Conservation (phyloP, 2,888 invertebrate genomes). For the Pterobdella sp. region DNA sequence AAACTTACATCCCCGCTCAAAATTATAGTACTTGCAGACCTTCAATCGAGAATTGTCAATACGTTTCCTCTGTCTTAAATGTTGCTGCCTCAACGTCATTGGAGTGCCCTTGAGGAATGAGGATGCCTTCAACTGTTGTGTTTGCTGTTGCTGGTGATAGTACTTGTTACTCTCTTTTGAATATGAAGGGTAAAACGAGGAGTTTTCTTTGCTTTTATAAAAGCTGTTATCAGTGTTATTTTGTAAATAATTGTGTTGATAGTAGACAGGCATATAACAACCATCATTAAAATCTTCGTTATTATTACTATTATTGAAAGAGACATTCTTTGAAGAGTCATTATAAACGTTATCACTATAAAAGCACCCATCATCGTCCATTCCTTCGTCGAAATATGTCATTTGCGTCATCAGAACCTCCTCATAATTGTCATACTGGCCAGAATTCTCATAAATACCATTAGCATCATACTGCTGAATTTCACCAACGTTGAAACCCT, state of each 20-base stretch:
- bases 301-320: slow-evolving; percentile 3
- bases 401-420: not conserved
- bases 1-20: slow-evolving; percentile 7
- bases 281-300: slow-evolving; percentile 2
- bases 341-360: slow-evolving; percentile 4
- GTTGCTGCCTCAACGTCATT: not conserved
- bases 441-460: slow-evolving; percentile 1
- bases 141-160: not conserved
- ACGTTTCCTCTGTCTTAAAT: not conserved
- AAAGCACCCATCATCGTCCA: not conserved
- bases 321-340: not conserved
- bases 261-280: slow-evolving; percentile 10
- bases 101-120: not conserved
- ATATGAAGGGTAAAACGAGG: not conserved
- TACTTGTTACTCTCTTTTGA: not conserved
- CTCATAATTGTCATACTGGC: slow-evolving; percentile 5
- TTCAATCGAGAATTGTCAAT: not conserved
- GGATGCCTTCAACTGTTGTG: not conserved
- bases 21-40: slow-evolving; percentile 22
- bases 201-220: not conserved
- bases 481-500: not conserved
- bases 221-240: not conserved
- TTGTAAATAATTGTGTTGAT: slow-evolving; percentile 2
- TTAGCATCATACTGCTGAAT: not conserved
- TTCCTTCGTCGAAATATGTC: not conserved